phyloP scores from a whole-genome alignment of 2,797 vertebrate species.

The Sciurus carolinensis region DNA sequence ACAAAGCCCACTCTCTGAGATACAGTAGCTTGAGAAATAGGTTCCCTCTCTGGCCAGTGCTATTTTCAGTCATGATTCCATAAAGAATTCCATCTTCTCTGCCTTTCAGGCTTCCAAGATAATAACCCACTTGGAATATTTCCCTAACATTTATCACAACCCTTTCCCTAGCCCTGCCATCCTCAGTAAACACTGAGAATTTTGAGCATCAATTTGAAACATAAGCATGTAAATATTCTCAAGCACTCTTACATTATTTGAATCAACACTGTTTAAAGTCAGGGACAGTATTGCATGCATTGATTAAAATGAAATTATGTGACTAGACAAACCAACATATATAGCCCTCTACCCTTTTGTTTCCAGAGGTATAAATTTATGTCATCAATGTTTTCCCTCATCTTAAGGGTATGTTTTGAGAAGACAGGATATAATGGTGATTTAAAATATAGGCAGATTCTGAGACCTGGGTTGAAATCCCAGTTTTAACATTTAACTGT shows the following conservation, averaged over 20 bases:
- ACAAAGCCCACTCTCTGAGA: not conserved
- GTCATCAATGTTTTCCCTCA: not conserved
- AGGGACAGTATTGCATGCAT: not conserved
- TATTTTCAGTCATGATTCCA: not conserved
- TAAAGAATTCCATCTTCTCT: not conserved
- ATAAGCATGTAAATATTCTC: not conserved
- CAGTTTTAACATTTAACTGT: not conserved
- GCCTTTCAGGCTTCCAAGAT: not conserved
- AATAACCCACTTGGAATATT: not conserved
- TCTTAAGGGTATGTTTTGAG: not conserved
- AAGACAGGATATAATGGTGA: not conserved
- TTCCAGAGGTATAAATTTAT: not conserved
- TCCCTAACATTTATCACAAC: not conserved
- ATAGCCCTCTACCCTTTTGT: too few species aligned
- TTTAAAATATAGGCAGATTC: not conserved
- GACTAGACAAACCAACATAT: not conserved
- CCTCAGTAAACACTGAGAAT: slow-evolving; percentile 4
- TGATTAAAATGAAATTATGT: slow-evolving; percentile 30
- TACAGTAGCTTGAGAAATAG: not conserved
- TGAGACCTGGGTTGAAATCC: not conserved
- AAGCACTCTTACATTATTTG: not conserved
- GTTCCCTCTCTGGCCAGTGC: not conserved
- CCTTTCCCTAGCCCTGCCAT: not conserved
- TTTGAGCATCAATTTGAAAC: not conserved
- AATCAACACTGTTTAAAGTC: not conserved